Evolutionary conservation across 2,888 invertebrate species (phyloP).

Genomic region (Megastigmus dorsalis): DNA sequence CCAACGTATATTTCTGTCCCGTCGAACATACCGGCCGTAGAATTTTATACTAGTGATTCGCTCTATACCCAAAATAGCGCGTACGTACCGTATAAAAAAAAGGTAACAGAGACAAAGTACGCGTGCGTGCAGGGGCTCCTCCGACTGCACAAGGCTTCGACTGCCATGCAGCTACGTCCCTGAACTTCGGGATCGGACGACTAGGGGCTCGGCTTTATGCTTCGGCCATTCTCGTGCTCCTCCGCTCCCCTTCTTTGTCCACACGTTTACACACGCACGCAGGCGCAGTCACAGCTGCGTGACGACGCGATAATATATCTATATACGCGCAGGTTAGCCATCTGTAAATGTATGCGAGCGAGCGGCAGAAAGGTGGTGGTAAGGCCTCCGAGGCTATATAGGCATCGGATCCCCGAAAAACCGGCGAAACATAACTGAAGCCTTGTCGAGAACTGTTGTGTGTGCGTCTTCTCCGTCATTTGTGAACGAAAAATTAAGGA

Average conservation of each 20-base stretch:
- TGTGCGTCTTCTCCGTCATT: too few species aligned
- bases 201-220: constrained; percentile 18
- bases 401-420: neutral
- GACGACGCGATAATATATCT: neutral
- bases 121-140: too few species aligned
- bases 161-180: constrained; percentile 11
- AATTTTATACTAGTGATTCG: neutral
- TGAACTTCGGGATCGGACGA: constrained; percentile 28
- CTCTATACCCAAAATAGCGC: neutral
- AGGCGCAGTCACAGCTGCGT: constrained; percentile 12
- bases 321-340: neutral
- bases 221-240: constrained; percentile 21
- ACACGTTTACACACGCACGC: neutral
- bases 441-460: constrained; percentile 4
- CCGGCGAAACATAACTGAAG: constrained; percentile 21
- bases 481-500: too few species aligned
- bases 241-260: neutral
- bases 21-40: too few species aligned
- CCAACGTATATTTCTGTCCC: too few species aligned
- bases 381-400: constrained; percentile 3
- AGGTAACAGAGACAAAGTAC: too few species aligned
- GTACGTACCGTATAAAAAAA: neutral
- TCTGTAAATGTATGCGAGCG: too few species aligned
- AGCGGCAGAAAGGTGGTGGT: neutral
- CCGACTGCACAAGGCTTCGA: neutral